phyloP scores from a whole-genome alignment of 2,888 invertebrate species.

The Drosophila sordidapex region DNA sequence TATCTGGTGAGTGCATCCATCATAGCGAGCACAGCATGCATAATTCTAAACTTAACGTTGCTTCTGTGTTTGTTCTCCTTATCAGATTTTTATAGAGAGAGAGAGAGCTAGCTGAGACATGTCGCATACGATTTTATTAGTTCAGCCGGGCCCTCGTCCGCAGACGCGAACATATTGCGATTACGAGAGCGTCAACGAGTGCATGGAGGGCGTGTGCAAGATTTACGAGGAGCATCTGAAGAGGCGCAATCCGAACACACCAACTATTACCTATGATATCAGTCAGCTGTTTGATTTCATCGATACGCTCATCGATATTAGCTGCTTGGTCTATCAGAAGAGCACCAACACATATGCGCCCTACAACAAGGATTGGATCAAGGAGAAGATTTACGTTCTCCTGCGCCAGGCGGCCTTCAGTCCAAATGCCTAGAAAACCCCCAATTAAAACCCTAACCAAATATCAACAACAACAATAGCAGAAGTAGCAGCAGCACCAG shows the following conservation, averaged over 20 bases:
- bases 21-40: background rate
- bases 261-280: constrained; percentile 99
- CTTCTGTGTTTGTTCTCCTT: background rate
- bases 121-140: constrained; percentile 98
- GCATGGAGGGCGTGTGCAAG: constrained; percentile 99
- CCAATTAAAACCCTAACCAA: constrained; percentile 7
- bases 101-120: constrained; percentile 53
- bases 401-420: constrained; percentile 94
- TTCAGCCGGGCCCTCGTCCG: constrained; percentile 96
- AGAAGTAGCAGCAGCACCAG: background rate
- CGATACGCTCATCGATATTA: constrained; percentile 97
- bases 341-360: constrained; percentile 98
- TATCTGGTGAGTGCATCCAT: constrained; percentile 20
- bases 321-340: constrained; percentile 98
- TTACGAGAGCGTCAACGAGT: constrained; percentile 98
- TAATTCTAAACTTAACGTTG: background rate
- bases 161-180: constrained; percentile 99
- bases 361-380: constrained; percentile 99
- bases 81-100: constrained; percentile 9
- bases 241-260: constrained; percentile 96
- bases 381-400: constrained; percentile 98
- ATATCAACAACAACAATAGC: constrained; percentile 4
- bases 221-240: constrained; percentile 99
- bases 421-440: constrained; percentile 63
- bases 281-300: constrained; percentile 99